Conservation (phyloP, 2,797 vertebrate species). For the Melanotaenia pygmaea region DNA sequence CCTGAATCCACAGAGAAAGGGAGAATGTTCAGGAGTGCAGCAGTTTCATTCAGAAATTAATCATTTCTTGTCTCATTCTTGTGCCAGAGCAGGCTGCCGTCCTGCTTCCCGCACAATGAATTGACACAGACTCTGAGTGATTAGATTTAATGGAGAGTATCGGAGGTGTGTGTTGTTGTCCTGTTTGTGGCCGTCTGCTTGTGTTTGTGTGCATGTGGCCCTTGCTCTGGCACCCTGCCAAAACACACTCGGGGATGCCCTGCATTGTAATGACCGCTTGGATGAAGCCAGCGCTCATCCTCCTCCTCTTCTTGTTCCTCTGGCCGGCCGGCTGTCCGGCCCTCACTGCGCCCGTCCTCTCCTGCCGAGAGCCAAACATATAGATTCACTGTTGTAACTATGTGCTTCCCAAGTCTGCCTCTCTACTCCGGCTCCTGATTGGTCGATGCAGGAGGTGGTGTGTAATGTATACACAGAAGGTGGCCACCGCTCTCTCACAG, state of each 20-base stretch:
- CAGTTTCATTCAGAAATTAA: constrained; percentile 38
- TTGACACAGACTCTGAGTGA: constrained; percentile 47
- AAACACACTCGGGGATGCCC: constrained; percentile 67
- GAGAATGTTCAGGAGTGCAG: not conserved
- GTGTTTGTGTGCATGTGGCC: constrained; percentile 30
- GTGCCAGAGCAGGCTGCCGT: not conserved
- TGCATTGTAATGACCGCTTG: constrained; percentile 66
- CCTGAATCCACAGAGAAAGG: constrained; percentile 4
- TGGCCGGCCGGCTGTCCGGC: not conserved
- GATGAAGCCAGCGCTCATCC: constrained; percentile 4
- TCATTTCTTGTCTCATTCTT: not conserved
- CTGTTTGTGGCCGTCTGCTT: constrained; percentile 30
- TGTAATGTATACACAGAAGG: constrained; percentile 77
- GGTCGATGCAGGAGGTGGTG: constrained; percentile 69
- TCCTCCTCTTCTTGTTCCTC: not conserved
- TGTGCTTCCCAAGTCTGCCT: constrained; percentile 82
- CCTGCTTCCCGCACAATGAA: constrained; percentile 18
- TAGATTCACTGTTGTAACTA: constrained; percentile 78
- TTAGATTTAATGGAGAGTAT: constrained; percentile 57
- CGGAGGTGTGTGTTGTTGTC: constrained; percentile 38
- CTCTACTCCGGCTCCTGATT: constrained; percentile 71
- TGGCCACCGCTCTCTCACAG: constrained; percentile 29
- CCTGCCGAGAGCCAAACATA: constrained; percentile 50
- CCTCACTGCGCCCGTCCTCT: constrained; percentile 32
- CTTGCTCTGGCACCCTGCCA: constrained; percentile 53